phyloP scores from a whole-genome alignment of 2,113 vertebrate species.

The Plecotus auritus region DNA sequence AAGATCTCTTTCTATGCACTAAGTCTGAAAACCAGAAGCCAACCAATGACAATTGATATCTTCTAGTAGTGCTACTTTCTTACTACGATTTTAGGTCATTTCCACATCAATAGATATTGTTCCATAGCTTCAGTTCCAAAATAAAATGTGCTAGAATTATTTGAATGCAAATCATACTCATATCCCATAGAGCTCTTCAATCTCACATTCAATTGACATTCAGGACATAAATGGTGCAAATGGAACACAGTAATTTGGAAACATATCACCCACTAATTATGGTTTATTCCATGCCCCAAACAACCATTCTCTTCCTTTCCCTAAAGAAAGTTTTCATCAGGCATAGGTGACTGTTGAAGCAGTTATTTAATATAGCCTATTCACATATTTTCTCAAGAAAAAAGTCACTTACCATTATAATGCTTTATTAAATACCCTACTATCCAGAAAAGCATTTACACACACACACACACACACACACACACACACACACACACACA shows the following conservation, averaged over 20 bases:
- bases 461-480: not conserved
- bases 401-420: not conserved
- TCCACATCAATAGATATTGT: not conserved
- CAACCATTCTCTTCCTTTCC: not conserved
- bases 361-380: not conserved
- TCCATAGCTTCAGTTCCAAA: not conserved
- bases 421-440: not conserved
- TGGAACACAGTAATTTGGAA: not conserved
- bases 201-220: not conserved
- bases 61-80: not conserved
- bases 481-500: too few relatives aligned
- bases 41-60: not conserved
- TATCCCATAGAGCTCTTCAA: not conserved
- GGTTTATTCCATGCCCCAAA: not conserved
- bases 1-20: not conserved
- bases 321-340: not conserved
- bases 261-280: not conserved
- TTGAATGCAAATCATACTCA: not conserved
- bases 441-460: not conserved
- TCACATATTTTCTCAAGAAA: not conserved
- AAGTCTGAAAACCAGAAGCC: not conserved
- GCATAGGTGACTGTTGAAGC: not conserved
- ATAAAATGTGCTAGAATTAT: not conserved
- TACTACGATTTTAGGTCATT: not conserved
- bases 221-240: not conserved